Conservation (phyloP, 2,113 vertebrate species). For the Phocoena phocoena region DNA sequence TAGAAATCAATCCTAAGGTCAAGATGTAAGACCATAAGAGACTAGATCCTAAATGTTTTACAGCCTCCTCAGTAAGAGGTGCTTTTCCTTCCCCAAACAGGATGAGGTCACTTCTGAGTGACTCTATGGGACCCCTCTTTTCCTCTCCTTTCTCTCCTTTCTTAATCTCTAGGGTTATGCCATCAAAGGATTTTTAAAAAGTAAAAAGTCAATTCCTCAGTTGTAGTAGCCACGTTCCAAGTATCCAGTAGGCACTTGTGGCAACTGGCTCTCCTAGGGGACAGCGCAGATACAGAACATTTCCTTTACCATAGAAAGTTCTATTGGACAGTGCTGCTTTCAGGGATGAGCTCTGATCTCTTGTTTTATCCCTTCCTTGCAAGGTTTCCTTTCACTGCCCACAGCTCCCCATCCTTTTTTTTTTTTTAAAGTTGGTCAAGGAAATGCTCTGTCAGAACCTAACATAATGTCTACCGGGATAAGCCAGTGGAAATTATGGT, state of each 20-base stretch:
- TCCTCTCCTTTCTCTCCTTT: neutral
- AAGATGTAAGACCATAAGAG: neutral
- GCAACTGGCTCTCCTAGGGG: neutral
- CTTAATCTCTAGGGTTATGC: neutral
- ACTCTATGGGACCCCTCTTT: neutral
- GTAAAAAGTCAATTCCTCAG: neutral
- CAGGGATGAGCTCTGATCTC: neutral
- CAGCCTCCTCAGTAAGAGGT: neutral
- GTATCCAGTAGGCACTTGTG: neutral
- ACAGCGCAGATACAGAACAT: neutral
- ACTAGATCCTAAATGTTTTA: neutral
- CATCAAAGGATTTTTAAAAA: neutral
- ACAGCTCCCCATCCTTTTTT: neutral
- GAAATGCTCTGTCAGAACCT: neutral
- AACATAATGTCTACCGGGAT: conserved; percentile 24
- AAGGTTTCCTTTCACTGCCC: neutral
- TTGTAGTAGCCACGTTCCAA: neutral
- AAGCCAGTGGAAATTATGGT: conserved; percentile 43
- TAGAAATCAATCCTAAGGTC: neutral
- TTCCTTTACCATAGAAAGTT: neutral
- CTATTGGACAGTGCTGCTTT: neutral
- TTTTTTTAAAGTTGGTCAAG: neutral
- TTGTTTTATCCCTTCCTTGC: neutral
- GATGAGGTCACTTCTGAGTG: neutral
- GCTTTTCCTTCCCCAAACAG: neutral